phyloP scores from a whole-genome alignment of 2,797 vertebrate genomes.

The Clarias laeviceps region DNA sequence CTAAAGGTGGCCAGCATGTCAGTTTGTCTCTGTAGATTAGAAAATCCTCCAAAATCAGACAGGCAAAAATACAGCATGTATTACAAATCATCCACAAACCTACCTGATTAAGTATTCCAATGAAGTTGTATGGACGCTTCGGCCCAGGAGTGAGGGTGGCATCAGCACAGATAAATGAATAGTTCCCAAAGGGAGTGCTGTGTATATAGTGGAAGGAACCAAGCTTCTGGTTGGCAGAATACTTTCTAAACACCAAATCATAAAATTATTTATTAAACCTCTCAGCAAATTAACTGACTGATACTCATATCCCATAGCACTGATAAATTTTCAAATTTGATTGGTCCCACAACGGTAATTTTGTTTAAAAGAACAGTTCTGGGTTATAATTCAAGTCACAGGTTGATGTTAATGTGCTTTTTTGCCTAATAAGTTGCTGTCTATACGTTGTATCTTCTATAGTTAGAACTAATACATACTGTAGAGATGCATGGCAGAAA shows the following conservation, averaged over 20 bases:
- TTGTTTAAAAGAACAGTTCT: neutral
- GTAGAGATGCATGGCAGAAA: neutral
- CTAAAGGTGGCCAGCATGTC: conserved; percentile 80
- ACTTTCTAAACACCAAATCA: conserved; percentile 78
- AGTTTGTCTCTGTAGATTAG: conserved; percentile 82
- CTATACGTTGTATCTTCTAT: neutral
- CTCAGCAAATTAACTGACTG: neutral
- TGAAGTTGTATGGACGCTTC: conserved; percentile 96
- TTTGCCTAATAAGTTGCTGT: neutral
- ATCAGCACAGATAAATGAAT: conserved; percentile 94
- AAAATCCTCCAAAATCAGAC: neutral
- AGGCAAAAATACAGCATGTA: neutral
- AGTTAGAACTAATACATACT: neutral
- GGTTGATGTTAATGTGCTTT: neutral
- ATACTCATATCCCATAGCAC: neutral
- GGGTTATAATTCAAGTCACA: neutral
- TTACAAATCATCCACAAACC: neutral
- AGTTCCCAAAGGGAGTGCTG: conserved; percentile 90
- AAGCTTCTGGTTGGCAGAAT: conserved; percentile 87
- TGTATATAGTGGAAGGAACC: conserved; percentile 94
- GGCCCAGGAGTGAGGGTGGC: conserved; percentile 91
- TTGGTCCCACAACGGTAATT: neutral
- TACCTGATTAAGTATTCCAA: conserved; percentile 92
- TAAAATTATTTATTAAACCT: neutral
- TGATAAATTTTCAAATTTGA: neutral